Conservation (phyloP, 37 sponge, comb jelly and placozoan genomes). For the Mnemiopsis leidyi region DNA sequence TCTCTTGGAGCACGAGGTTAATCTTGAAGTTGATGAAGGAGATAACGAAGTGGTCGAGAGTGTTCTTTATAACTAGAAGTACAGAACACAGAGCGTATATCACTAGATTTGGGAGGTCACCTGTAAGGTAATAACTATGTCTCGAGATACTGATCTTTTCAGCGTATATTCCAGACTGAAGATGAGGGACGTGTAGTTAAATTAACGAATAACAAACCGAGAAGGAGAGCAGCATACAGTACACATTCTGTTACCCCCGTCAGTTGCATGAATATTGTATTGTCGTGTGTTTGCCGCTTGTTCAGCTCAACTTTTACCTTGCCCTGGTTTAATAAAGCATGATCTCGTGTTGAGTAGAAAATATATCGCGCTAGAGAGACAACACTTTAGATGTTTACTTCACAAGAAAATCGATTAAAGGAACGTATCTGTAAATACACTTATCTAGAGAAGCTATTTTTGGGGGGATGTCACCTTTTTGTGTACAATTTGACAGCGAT, state of each 20-base stretch:
- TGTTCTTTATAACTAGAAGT: conserved; percentile 29
- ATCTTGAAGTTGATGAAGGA: conserved; percentile 45
- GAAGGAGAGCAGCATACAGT: background rate
- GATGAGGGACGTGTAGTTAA: background rate
- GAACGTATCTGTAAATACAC: no score
- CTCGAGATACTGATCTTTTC: background rate
- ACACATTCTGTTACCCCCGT: conserved; percentile 26
- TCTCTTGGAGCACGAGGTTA: conserved; percentile 31
- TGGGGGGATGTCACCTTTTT: no score
- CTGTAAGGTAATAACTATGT: background rate
- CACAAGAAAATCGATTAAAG: no score
- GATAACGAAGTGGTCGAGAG: conserved; percentile 23
- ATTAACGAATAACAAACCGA: no score
- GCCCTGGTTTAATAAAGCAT: background rate
- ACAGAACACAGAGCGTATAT: conserved; percentile 20
- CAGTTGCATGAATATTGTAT: conserved; percentile 41
- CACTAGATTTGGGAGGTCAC: background rate
- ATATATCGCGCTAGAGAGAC: no score
- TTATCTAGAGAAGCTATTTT: no score
- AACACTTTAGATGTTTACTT: no score
- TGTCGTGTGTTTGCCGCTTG: background rate
- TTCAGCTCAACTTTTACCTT: background rate
- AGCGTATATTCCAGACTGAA: background rate
- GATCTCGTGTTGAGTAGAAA: no score
- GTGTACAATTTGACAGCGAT: no score